Base-by-base conservation (phyloP, 2,888 invertebrate species). In the Esperia sulphurella region DNA sequence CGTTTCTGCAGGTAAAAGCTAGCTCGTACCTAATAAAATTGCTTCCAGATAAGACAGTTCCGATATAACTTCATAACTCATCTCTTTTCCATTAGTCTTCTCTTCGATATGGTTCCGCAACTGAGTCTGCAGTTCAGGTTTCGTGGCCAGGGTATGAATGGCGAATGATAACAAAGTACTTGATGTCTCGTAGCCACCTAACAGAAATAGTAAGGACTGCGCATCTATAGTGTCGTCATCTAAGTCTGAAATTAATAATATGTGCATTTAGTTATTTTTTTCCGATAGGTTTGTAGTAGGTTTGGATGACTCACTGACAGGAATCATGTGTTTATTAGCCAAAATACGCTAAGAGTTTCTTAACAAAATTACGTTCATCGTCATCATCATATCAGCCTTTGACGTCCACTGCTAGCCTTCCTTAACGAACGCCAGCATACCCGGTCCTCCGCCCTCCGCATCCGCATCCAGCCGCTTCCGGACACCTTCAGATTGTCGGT, bases 161-260 rank as follows among this genome's bases (percentile, higher is more conserved):
- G 89, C 89, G 55, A 91, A 92, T 0, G 91, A 89, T 33, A 92
- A 62, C n/a, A 91, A 64, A 0, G 91, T 91, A 45, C 92, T 91
- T 0, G 92, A 91, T 0, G 92, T 92, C 63, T 93, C 92, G 59
- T 90, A 92, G 0, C 92, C 92, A 44, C 91, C 92, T 45, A 91
- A 70, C 1, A 92, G 86, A 70, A 93, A 92, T 1, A 92, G 67
- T 31, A 92, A 72, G 8, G 90, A 85, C 65, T 93, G 92, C 0
- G 91, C 91, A 52, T 91, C 87, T 21, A 91, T 83, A 2, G 90
- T 89, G 48, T 90, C 89, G 44, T 91, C 90, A 45, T 88, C 90
- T 57, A 91, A 62, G 55, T 80, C 91, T 90, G 63, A 33, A 74
- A 76, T 13, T 6, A 35, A 31, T 2, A 31, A 31, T 31, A 31